Base-by-base conservation (phyloP, 2,113 vertebrate species). In the Herpetotheres cachinnans region DNA sequence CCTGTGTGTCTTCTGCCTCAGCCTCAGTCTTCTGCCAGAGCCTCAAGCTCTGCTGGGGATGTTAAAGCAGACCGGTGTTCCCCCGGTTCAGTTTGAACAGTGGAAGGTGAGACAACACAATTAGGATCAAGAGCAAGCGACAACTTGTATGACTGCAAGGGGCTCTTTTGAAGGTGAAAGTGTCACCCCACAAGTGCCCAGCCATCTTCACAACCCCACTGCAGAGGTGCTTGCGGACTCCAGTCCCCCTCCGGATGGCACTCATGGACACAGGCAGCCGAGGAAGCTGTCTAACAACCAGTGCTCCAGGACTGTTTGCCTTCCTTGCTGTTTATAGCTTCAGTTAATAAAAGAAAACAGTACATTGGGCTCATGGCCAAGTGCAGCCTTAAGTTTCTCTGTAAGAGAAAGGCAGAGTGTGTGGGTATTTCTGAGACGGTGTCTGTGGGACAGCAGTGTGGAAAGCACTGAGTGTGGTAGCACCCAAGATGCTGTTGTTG, bases 241-340 rank as follows among this genome's bases (percentile, higher is more conserved):
- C 34, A 7, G 10, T 13, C 42, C 40, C 24, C 4, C 50, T 27
- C 7, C 59, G 66, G 69, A 32, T 52, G 22, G 54, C 36, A 7
- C 44, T 44, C 14, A 4, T 18, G 67, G 32, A 21, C 25, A 13
- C 59, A 42, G 40, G 69, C 25, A 63, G 61, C 47, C 4, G 5
- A 29, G 1, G 0, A 88, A 62, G 70, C 61, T 27, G 22, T n/a
- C 44, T 47, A 16, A 14, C 8, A 67, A 38, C 30, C 1, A 4
- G 24, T 2, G 8, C 62, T 52, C 52, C 71, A 7, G 25, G 32
- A 15, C 46, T 55, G 25, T 40, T 90, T 72, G 55, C 42, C 10
- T 40, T 90, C 59, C 85, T 56, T 59, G 32, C 63, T 76, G 72
- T 56, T 90, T 47, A 59, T 22, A 56, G 67, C 59, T 78, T 66